Evolutionary conservation across 2,888 invertebrate species (phyloP), one percentile per base, ranked within the genome.

Genomic region (Metallyticus violacea): DNA sequence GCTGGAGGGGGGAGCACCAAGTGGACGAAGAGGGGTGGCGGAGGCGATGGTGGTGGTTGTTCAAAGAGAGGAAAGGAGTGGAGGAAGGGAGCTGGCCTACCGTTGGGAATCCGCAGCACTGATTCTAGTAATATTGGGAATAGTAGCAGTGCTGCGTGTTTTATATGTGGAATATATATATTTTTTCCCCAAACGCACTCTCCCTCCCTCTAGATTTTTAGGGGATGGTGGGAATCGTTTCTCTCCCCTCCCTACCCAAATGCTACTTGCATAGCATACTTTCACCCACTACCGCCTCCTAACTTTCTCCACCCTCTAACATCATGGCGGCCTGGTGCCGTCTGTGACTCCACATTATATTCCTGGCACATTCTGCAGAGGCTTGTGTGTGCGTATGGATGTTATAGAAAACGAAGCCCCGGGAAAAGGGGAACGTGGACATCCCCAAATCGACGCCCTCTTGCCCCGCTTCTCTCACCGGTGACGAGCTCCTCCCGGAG

Each of bases 311-410:
- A 30, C 30, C 30, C 30, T 62, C 30, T 30, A 62, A 26, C 30
- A 81, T 77, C 86, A 85, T 84, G 81, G 79, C 83, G 22, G 76
- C 27, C 81, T 25, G n/a, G 40, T 22, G 40, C 40, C 40, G 40
- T 62, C 25, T 81, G 30, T 81, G 81, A 81, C 81, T 30, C 79
- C 25, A 85, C 83, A 76, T 77, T 26, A 22, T 30, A 62, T n/a
- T 81, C n/a, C 26, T 30, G 7, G 27, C 22, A 26, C 26, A 29
- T 82, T 25, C 26, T 30, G 40, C n/a, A 84, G 62, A 77, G 29
- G 26, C 81, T 40, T 85, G 86, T 30, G 80, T 86, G 62, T 86
- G 86, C 82, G 80, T 29, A 80, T 26, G 85, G 85, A 25, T 40
- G 26, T 28, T 29, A 62, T 62, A 78, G 26, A 29, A 26, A 29